Evolutionary conservation across 2,797 vertebrate genomes (phyloP).

Genomic region (Scleropages formosus): DNA sequence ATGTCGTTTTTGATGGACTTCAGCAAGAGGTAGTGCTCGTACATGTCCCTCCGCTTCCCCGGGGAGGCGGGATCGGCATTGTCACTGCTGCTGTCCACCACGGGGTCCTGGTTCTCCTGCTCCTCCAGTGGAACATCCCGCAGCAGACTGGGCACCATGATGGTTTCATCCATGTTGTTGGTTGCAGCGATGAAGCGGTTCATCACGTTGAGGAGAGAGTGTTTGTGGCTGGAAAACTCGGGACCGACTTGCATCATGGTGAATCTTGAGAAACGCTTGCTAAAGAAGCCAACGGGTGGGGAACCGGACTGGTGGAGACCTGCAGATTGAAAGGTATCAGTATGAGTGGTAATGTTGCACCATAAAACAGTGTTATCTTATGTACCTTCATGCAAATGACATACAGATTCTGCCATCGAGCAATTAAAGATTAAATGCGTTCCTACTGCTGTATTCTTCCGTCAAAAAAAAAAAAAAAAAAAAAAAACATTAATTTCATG

Average conservation of each 20-base stretch:
- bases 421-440: no score
- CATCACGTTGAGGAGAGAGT: constrained; percentile 35
- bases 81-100: background rate
- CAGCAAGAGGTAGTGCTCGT: constrained; percentile 38
- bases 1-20: constrained; percentile 43
- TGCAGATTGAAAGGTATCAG: background rate
- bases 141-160: constrained; percentile 41
- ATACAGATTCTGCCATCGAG: no score
- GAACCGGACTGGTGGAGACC: background rate
- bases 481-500: no score
- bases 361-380: no score
- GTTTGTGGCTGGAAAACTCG: constrained; percentile 29
- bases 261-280: background rate
- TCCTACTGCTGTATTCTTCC: no score
- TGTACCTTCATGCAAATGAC: no score
- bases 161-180: constrained; percentile 41
- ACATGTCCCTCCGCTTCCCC: constrained; percentile 39
- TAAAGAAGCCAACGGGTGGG: background rate
- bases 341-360: no score
- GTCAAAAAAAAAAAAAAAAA: no score
- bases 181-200: constrained; percentile 36
- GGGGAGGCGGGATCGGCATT: background rate
- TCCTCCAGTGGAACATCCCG: constrained; percentile 37
- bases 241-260: constrained; percentile 30
- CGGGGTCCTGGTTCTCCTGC: background rate